phyloP scores from a whole-genome alignment of 2,113 vertebrate genomes.

The Amphilophus citrinellus region DNA sequence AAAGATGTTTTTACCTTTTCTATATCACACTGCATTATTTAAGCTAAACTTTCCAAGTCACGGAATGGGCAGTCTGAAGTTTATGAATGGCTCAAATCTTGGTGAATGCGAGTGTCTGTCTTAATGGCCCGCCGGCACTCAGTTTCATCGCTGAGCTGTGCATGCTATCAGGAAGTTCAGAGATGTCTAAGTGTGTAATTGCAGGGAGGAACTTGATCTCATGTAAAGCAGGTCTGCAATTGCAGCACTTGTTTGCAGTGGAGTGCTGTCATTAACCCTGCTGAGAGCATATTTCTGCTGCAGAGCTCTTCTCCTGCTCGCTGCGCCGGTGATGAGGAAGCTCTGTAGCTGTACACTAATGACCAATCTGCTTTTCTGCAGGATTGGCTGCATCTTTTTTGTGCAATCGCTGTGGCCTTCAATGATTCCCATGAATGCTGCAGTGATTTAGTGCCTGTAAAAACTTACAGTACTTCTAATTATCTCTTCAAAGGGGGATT shows the following conservation, averaged over 20 bases:
- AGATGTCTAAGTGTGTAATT: conserved; percentile 7
- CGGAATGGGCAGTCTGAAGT: too few relatives aligned
- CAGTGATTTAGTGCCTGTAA: background rate
- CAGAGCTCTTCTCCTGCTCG: conserved; percentile 65
- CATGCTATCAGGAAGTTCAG: background rate
- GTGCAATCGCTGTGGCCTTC: background rate
- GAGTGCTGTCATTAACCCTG: conserved; percentile 94
- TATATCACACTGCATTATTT: background rate
- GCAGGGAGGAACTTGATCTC: background rate
- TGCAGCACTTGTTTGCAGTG: conserved; percentile 87
- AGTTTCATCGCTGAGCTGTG: background rate
- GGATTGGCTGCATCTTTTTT: background rate
- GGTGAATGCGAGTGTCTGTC: background rate
- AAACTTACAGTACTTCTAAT: background rate
- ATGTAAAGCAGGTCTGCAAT: conserved; percentile 95
- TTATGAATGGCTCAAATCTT: background rate
- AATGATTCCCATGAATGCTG: background rate
- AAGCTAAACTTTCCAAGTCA: too few relatives aligned
- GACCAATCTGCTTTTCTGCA: background rate
- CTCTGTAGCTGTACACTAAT: conserved; percentile 79
- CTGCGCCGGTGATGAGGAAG: conserved; percentile 54
- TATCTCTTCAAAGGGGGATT: background rate
- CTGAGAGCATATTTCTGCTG: conserved; percentile 86
- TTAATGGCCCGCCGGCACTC: background rate
- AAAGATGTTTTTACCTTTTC: background rate